Base-by-base conservation (phyloP, 53 echinoderm and acorn worm genomes). In the Glandiceps talaboti region DNA sequence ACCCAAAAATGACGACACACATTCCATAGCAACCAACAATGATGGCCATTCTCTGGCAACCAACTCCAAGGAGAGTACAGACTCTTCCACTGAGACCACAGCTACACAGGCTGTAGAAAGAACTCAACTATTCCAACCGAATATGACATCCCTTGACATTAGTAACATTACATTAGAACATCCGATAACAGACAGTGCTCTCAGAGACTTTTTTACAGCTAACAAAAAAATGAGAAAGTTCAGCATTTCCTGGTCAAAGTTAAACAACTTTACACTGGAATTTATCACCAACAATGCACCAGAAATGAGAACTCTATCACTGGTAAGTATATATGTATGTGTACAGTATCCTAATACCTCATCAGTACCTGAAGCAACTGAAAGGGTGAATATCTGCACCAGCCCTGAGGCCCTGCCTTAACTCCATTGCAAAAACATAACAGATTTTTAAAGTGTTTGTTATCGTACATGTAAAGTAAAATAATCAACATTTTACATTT, bases 171-270 rank as follows among this genome's bases (percentile, higher is more conserved):
- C 83, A 26, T 91, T 91, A 73, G 84, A 92, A 80, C 82, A 86
- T 1, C 81, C 83, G 26, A 80, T 91, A 30, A 83, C 85, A 26
- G 82, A 64, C 64, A 83, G 81, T 33, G 91, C 91, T 79, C 83
- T 94, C 74, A 79, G 90, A 28, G 94, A 94, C 75, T 94, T 87
- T 79, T 92, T 94, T 30, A 27, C 79, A 0, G 86, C 86, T 74
- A 94, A 94, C 74, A 74, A 31, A 28, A 73, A 81, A n/a, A 74
- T 94, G 75, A 77, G 82, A 76, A 91, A 83, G 30, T 83, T 94
- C 33, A 87, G 81, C 1, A 64, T 94, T 30, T 87, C 89, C 26
- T 45, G 64, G 64, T 20, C 64, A 45, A 6, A 12, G 64, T 20
- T 45, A 6, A 45, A 45, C 20, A 45, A 91, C 74, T 73, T 86